phyloP scores from a whole-genome alignment of 1,140 invertebrate genomes.

The Neomicropteryx cornuta region DNA sequence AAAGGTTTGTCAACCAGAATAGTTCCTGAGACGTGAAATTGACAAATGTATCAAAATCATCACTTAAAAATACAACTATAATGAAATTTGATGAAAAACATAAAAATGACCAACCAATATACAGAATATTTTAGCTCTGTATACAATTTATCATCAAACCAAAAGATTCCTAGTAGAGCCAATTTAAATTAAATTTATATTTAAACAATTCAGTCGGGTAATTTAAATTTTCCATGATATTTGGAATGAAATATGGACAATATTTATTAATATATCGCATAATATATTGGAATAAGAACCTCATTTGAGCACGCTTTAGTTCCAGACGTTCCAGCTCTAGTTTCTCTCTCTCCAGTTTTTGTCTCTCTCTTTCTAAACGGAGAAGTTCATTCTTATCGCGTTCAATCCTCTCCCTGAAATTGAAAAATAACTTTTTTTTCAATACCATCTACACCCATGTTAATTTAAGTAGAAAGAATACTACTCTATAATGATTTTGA shows the following conservation, averaged over 20 bases:
- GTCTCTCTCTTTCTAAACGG: slow-evolving; percentile 67
- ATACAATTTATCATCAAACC: too few relatives aligned
- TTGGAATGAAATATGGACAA: neutral
- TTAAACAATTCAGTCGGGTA: too few relatives aligned
- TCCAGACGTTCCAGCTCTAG: slow-evolving; percentile 74
- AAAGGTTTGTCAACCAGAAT: neutral
- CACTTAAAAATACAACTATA: neutral
- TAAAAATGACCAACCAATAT: neutral
- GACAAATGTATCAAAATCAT: neutral
- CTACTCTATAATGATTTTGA: neutral
- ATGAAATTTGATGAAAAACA: neutral
- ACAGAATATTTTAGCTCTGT: neutral
- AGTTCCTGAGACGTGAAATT: too few relatives aligned
- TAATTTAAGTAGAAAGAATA: neutral
- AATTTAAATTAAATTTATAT: too few relatives aligned
- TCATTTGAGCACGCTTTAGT: slow-evolving; percentile 62
- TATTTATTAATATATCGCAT: slow-evolving; percentile 3
- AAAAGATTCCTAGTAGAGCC: too few relatives aligned
- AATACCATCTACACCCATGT: neutral
- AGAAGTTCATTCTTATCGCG: slow-evolving; percentile 71
- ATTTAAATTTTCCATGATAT: too few relatives aligned
- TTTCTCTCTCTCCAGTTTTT: slow-evolving; percentile 70
- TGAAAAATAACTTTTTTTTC: neutral
- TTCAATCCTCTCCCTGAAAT: slow-evolving; percentile 44
- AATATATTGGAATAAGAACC: slow-evolving; percentile 24